Evolutionary conservation across 2,888 invertebrate species (phyloP).

Genomic region (Phyto melanocephala): DNA sequence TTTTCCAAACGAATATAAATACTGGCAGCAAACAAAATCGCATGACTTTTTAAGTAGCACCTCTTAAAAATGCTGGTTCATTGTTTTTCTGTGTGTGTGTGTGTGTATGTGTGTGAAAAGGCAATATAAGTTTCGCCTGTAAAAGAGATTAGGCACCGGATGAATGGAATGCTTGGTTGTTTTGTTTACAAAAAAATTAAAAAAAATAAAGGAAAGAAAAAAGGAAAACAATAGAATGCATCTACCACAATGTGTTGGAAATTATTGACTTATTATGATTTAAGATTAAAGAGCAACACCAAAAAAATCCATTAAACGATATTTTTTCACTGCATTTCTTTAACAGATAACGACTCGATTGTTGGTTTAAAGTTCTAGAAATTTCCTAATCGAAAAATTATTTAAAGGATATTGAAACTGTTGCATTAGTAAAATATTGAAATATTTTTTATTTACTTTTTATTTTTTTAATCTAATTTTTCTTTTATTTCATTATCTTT

Average conservation of each 20-base stretch:
- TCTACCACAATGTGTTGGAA: slow-evolving; percentile 5
- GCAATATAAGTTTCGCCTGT: not conserved
- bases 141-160: not conserved
- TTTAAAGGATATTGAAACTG: not conserved
- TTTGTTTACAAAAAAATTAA: not conserved
- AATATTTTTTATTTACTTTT: too few relatives aligned
- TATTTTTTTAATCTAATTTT: too few relatives aligned
- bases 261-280: slow-evolving; percentile 8
- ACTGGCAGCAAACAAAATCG: slow-evolving; percentile 13
- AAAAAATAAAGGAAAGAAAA: too few relatives aligned
- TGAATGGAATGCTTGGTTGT: not conserved
- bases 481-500: too few relatives aligned
- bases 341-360: not conserved
- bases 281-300: not conserved
- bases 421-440: not conserved
- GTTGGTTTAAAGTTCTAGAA: not conserved
- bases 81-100: not conserved
- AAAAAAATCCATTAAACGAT: not conserved
- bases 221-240: not conserved
- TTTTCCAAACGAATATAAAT: too few relatives aligned
- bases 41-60: slow-evolving; percentile 22
- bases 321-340: not conserved
- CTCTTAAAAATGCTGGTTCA: slow-evolving; percentile 17
- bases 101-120: slow-evolving; percentile 19
- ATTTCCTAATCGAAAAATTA: not conserved